Evolutionary conservation across 2,113 vertebrate species (phyloP).

Genomic region (Bambusicola thoracicus): DNA sequence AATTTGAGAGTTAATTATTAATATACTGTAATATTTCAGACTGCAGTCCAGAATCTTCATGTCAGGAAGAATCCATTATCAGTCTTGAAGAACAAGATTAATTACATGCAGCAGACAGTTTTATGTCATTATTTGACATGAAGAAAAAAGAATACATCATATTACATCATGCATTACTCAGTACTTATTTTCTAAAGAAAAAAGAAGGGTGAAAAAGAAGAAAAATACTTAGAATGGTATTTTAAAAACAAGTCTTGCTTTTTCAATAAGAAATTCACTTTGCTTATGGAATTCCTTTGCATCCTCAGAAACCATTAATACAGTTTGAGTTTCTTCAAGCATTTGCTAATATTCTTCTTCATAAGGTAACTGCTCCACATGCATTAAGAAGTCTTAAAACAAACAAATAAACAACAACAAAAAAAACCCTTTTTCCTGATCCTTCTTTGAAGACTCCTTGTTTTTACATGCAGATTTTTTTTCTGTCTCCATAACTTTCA

Average conservation of each 20-base stretch:
- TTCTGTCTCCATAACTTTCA: neutral
- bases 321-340: neutral
- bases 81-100: neutral
- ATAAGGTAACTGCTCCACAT: neutral
- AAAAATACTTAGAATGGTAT: neutral
- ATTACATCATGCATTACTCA: neutral
- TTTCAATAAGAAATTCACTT: neutral
- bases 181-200: neutral
- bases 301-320: neutral
- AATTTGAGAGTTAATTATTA: conserved; percentile 3
- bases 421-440: neutral
- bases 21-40: neutral
- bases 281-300: neutral
- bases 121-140: neutral
- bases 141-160: neutral
- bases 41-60: neutral
- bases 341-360: neutral
- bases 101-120: neutral
- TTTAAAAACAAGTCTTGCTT: neutral
- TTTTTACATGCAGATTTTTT: neutral
- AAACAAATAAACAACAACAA: too few species aligned
- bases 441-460: neutral
- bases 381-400: neutral
- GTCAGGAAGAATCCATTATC: neutral
- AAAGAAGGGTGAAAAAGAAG: neutral